These are phyloP conservation scores for Drosophila flavopinicola DNA, from an alignment of 2,888 invertebrate species.

Conservation along the genomic window DNA sequence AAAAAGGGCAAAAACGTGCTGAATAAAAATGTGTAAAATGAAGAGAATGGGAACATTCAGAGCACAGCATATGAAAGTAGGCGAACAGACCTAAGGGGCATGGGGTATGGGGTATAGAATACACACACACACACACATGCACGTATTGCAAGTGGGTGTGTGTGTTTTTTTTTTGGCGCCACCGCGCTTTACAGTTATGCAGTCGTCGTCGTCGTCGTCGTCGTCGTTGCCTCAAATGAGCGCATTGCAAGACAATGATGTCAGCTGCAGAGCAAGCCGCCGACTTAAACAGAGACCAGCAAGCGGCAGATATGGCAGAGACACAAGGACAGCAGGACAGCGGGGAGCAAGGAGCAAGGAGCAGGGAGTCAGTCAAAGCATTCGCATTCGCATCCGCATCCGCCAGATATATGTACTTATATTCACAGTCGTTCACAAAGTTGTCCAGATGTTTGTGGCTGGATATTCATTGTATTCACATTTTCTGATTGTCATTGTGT, in stretches of 20 bases:
- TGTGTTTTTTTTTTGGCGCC: constrained; percentile 41
- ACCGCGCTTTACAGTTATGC: constrained; percentile 45
- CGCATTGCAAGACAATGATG: constrained; percentile 76
- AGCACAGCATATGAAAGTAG: constrained; percentile 18
- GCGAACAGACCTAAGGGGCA: not conserved
- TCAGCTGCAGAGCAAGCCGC: constrained; percentile 64
- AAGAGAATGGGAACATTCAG: constrained; percentile 52
- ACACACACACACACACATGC: constrained; percentile 17
- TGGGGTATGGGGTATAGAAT: not conserved
- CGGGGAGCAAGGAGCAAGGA: not conserved
- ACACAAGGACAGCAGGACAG: not conserved
- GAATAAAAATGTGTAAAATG: constrained; percentile 45
- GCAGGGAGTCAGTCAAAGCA: constrained; percentile 20
- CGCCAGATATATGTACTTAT: constrained; percentile 30
- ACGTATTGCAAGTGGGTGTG: constrained; percentile 35
- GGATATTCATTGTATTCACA: constrained; percentile 61
- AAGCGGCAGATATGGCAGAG: constrained; percentile 10
- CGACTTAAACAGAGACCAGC: constrained; percentile 40
- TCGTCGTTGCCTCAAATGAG: constrained; percentile 56
- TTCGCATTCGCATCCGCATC: constrained; percentile 25
- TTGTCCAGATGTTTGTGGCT: constrained; percentile 58
- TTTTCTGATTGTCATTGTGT: constrained; percentile 32
- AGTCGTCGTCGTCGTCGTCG: constrained; percentile 33
- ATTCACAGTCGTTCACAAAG: constrained; percentile 32
- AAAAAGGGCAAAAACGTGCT: constrained; percentile 32